phyloP scores from a whole-genome alignment of 23 tunicate species.

The Oikopleura albicans region DNA sequence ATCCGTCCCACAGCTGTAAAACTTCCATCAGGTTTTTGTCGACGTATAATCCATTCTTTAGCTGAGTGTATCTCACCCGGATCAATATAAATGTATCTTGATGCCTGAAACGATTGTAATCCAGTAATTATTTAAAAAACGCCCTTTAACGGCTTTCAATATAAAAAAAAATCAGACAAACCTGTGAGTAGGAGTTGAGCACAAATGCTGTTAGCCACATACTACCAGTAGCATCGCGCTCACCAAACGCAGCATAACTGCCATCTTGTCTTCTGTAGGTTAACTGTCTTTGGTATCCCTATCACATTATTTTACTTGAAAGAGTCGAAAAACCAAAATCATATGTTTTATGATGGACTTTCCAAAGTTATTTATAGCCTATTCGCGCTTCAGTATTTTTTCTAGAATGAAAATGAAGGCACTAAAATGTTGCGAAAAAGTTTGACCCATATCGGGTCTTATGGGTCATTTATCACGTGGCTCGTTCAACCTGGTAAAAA shows the following conservation, averaged over 20 bases:
- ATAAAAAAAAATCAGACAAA: no score
- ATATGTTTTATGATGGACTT: no score
- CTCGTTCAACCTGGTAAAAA: no score
- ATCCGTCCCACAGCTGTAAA: slow-evolving; percentile 79
- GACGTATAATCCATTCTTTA: slow-evolving; percentile 51
- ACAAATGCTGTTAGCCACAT: slow-evolving; percentile 99
- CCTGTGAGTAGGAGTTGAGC: slow-evolving; percentile 66
- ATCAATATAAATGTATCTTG: slow-evolving; percentile 61
- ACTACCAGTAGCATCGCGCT: slow-evolving; percentile 67
- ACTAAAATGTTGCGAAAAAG: no score
- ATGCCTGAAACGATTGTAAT: no score
- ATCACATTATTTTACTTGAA: neutral
- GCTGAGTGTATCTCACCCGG: slow-evolving; percentile 46
- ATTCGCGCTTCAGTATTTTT: no score
- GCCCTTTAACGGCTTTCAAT: no score
- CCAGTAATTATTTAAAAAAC: no score
- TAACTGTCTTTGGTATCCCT: slow-evolving; percentile 85
- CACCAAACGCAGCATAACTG: slow-evolving; percentile 79
- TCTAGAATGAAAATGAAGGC: no score
- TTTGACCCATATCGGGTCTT: no score
- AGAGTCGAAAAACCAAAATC: neutral
- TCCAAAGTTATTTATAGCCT: no score
- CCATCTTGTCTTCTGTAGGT: slow-evolving; percentile 62
- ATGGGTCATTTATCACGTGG: no score
- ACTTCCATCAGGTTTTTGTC: slow-evolving; percentile 47